phyloP scores from a whole-genome alignment of 2,888 invertebrate species.

The Taphrorychus bicolor region DNA sequence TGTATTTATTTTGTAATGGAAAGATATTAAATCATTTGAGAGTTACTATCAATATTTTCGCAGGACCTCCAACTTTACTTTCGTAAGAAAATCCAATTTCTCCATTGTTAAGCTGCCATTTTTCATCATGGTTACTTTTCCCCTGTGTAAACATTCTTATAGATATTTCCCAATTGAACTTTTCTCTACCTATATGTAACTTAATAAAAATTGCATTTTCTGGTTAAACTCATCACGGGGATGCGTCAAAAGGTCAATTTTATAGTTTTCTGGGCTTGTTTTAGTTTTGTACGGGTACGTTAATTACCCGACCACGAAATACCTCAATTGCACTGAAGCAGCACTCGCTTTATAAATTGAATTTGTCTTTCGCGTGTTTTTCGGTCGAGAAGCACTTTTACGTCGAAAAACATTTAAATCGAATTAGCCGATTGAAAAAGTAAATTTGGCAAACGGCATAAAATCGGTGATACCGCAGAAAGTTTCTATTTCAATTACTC shows the following conservation, averaged over 20 bases:
- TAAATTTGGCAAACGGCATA: not conserved
- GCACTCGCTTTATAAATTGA: not conserved
- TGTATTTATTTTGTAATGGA: too few species aligned
- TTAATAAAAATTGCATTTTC: constrained; percentile 9
- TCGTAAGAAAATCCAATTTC: constrained; percentile 23
- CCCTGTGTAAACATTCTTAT: constrained; percentile 24
- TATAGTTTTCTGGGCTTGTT: not conserved
- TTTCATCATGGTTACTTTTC: constrained; percentile 18
- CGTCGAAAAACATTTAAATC: not conserved
- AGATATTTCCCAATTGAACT: constrained; percentile 23
- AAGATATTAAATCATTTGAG: not conserved
- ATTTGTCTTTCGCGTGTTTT: not conserved
- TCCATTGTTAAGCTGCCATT: constrained; percentile 15
- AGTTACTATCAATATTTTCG: not conserved
- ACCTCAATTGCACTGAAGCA: not conserved
- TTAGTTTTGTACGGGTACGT: not conserved
- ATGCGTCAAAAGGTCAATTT: not conserved
- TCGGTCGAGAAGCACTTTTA: not conserved
- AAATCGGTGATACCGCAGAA: not conserved
- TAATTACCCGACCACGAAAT: not conserved
- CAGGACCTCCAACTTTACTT: not conserved
- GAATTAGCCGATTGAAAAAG: not conserved
- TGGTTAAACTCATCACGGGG: not conserved
- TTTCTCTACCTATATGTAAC: not conserved
- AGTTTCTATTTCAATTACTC: not conserved